Conservation (phyloP, 2,888 invertebrate species). For the Adela reaumurella region DNA sequence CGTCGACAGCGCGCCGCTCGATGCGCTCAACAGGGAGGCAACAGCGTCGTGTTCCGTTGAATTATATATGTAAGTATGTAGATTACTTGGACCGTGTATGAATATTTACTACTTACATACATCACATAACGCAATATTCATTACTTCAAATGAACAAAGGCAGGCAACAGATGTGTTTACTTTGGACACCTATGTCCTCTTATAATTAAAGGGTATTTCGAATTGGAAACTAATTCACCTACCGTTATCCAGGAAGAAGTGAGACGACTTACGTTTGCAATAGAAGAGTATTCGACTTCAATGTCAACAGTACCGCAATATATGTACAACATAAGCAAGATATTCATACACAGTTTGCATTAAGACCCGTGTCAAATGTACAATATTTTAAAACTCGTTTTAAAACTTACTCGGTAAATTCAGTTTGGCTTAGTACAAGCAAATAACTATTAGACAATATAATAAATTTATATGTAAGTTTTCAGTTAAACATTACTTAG, state of each 20-base stretch:
- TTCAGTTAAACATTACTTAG: conserved; percentile 55
- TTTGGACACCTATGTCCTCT: no score
- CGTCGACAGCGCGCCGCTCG: no score
- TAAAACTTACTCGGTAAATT: conserved; percentile 58
- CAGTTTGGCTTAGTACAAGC: conserved; percentile 58
- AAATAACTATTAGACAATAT: conserved; percentile 50
- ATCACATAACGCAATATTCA: no score
- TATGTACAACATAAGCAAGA: neutral
- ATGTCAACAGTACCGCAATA: no score
- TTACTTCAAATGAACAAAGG: no score
- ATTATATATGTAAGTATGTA: conserved; percentile 18
- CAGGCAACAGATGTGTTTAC: no score
- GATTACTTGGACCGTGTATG: neutral
- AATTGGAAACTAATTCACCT: no score
- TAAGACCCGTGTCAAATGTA: conserved; percentile 15
- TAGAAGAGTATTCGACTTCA: no score
- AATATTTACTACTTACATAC: neutral
- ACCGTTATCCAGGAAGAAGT: no score
- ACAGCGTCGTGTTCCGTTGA: conserved; percentile 23
- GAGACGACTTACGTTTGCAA: no score
- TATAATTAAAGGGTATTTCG: no score
- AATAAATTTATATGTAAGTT: conserved; percentile 56
- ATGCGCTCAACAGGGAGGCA: conserved; percentile 28
- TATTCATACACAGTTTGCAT: neutral
- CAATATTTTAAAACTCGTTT: conserved; percentile 54